Percentiles rank a stretch among this genome's conserved stretches.
Evolutionary conservation across 2,113 vertebrate genomes (phyloP).

Genomic region (Sphyrna mokarran): DNA sequence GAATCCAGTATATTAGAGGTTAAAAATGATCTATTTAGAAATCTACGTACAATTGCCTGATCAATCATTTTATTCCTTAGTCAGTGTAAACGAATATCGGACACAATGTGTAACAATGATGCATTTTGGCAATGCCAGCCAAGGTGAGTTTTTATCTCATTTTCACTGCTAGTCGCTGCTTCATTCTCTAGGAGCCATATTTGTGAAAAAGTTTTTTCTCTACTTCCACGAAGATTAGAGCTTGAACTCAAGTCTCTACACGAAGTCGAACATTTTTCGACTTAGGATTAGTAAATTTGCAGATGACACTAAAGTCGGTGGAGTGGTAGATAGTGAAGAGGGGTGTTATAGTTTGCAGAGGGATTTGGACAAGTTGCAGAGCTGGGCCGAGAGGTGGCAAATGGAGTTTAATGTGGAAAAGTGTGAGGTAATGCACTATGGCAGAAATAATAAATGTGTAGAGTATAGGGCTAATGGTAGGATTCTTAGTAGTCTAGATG

Average conservation of each 20-base stretch:
- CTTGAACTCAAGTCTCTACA: background rate
- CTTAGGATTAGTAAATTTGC: no score
- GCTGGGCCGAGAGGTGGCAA: no score
- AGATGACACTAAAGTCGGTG: no score
- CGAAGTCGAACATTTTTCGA: background rate
- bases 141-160: background rate
- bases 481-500: no score
- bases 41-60: background rate
- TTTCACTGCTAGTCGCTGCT: background rate
- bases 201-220: background rate
- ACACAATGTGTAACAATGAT: background rate
- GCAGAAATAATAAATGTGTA: no score
- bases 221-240: background rate
- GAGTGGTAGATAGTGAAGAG: no score
- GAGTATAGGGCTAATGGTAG: no score
- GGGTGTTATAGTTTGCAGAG: no score
- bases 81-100: background rate
- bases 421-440: no score
- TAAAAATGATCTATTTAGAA: background rate
- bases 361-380: no score
- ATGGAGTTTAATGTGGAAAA: no score
- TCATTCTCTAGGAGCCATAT: background rate
- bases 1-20: background rate
- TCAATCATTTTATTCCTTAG: background rate
- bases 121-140: background rate